phyloP scores from a whole-genome alignment of 2,888 invertebrate genomes.

The Sarcophaga rosellei region DNA sequence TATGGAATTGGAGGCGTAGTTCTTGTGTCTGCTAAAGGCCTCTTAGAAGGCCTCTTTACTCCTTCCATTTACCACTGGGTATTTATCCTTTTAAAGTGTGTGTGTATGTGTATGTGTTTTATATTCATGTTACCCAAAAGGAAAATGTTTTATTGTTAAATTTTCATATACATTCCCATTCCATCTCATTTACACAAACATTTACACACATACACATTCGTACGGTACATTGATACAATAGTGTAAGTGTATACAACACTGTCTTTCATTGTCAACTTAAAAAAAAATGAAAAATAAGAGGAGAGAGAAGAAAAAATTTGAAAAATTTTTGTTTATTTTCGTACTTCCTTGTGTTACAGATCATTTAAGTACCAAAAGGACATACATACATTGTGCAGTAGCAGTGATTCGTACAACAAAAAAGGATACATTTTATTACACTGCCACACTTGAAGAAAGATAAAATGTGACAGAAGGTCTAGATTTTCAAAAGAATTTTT shows the following conservation, averaged over 20 bases:
- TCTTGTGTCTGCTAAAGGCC: no score
- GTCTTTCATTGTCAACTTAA: neutral
- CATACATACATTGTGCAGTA: neutral
- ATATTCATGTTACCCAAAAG: constrained; percentile 5
- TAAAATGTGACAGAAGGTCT: neutral
- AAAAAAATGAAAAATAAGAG: neutral
- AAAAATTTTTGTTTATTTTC: neutral
- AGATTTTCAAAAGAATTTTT: neutral
- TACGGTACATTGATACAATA: no score
- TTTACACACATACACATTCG: no score
- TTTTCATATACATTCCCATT: neutral
- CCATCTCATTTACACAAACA: no score
- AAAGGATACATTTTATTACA: neutral
- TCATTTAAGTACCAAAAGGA: neutral
- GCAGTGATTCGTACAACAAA: neutral
- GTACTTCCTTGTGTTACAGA: neutral
- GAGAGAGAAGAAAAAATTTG: neutral
- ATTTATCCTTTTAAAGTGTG: no score
- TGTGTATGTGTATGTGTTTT: no score
- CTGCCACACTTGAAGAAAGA: neutral
- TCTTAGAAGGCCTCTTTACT: no score
- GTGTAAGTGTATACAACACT: no score
- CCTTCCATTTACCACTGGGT: no score
- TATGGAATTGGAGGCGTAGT: no score
- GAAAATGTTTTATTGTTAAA: constrained; percentile 8